Evolutionary conservation across 2,888 invertebrate genomes (phyloP).

Genomic region (Vannuccia rotundouncinata): DNA sequence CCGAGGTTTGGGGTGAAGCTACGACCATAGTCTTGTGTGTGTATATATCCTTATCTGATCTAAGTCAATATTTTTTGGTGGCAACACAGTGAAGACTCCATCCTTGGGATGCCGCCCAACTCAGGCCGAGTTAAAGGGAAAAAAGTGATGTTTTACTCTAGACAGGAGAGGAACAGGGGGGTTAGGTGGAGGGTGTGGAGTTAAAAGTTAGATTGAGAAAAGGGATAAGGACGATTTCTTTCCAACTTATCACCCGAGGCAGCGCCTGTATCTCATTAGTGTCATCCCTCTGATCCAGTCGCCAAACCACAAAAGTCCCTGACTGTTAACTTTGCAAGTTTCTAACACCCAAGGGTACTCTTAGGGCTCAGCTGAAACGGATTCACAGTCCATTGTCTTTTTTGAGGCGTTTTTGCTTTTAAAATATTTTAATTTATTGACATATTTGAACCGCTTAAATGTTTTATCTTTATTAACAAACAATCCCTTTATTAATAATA

Average conservation of each 20-base stretch:
- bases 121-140: no score
- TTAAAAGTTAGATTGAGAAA: not conserved
- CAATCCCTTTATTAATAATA: no score
- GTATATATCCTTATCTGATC: not conserved
- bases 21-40: no score
- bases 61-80: not conserved
- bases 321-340: not conserved
- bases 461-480: no score
- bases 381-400: no score
- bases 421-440: no score
- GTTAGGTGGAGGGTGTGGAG: not conserved
- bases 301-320: not conserved
- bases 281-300: not conserved
- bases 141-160: not conserved
- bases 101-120: not conserved
- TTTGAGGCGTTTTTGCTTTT: no score
- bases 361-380: no score
- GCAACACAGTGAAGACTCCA: not conserved
- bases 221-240: slow-evolving; percentile 6
- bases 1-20: no score
- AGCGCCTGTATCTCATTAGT: slow-evolving; percentile 14
- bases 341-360: not conserved
- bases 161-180: not conserved
- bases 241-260: not conserved
- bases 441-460: no score